Base-by-base conservation (phyloP, 2,888 invertebrate species). In the Pterostichus madidus region DNA sequence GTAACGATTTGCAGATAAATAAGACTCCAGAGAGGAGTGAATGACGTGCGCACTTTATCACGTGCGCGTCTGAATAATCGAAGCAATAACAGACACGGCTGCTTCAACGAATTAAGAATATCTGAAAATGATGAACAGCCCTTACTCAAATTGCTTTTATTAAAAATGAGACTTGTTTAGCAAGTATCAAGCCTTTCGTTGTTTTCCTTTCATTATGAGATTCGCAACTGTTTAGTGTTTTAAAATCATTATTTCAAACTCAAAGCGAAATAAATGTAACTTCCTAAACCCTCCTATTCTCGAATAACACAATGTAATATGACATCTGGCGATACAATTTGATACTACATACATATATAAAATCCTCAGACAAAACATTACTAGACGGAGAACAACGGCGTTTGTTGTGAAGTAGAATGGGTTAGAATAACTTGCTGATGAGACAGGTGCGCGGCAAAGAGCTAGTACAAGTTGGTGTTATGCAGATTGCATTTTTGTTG, bases 11-110 rank as follows among this genome's bases (percentile, higher is more conserved):
- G 13, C 68, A 52, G 80, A 80, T 68, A 68, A 68, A 80, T 80
- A 71, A 64, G 68, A 68, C 80, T 80, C 80, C 24, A 52, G 80
- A 80, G 80, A 80, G 80, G 46, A 49, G 68, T 52, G 44, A 80
- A 52, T 53, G 80, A 80, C 64, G 68, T 31, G 71, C 11, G 13
- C 53, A 80, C 68, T 80, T 68, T 68, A 68, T 68, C 80, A 71
- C 78, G 59, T 32, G 31, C 64, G 31, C 64, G 49, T 68, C 35
- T 80, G 80, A 80, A 80, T 80, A 68, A 80, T 80, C 80, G 80
- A 49, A 80, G 80, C 80, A 80, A 80, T 68, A 80, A 80, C 80
- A 53, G 64, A 49, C 68, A 7, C 80, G 52, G 52, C 35, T 32
- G 64, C 64, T 68, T 15, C 17, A 59, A 78, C 35, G 78, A 78